Evolutionary conservation across 2,888 invertebrate species (phyloP), one percentile per base, ranked within the genome.

Genomic region (Mythimna pallens): DNA sequence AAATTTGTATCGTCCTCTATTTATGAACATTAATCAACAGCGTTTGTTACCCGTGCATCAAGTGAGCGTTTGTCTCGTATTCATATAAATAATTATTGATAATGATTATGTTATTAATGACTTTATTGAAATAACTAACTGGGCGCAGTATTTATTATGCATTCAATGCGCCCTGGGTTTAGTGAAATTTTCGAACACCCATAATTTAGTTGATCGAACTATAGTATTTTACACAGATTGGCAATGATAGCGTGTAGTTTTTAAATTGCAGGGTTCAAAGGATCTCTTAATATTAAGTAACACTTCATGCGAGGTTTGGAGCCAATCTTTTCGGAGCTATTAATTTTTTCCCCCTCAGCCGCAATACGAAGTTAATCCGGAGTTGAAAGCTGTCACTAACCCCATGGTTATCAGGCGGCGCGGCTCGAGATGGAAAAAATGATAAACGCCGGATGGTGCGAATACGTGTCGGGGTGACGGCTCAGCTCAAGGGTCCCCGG

Each of bases 331-430:
- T 89, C 86, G 89, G 89, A 89, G 91, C 94, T 94, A 93, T 94
- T 93, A 93, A 92, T 84, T 94, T 93, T 93, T 94, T 93, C 86
- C 80, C 85, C 69, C 83, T 87, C 87, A 85, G 87, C 88, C 90
- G 88, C 92, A 90, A 88, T 89, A 89, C 90, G 82, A 86, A 91
- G 92, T 92, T 95, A 94, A 95, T 94, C 94, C 94, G 83, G 88
- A 90, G 90, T 90, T 90, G 93, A 93, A 92, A 94, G 93, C 93
- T 93, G 93, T 93, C 93, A 89, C 91, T 89, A 89, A 91, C 92
- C 93, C 93, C 91, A 87, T 86, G 86, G 90, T 89, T 91, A 91
- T 91, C 91, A 87, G 79, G 72, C 78, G 74, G 65, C 82, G 83
- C 83, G 81, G 84, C 86, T 78, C 78, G 84, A 90, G 92, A 93